These are phyloP conservation scores for Cyaniris semiargus DNA, from an alignment of 2,888 invertebrate genomes.

Conservation along the genomic window DNA sequence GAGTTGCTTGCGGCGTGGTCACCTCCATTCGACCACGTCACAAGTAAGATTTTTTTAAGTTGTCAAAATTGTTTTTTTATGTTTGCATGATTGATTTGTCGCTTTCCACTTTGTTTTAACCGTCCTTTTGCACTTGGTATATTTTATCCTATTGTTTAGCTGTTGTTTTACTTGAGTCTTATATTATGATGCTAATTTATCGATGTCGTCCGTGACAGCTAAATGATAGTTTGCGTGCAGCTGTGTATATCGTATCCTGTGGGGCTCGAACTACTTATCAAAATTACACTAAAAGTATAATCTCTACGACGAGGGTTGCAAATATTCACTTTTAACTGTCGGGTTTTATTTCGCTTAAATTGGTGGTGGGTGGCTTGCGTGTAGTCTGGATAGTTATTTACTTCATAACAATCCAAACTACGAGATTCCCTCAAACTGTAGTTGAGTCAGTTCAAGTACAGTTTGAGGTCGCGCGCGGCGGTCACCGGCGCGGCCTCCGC, in stretches of 20 bases:
- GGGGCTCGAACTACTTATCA: slow-evolving; percentile 64
- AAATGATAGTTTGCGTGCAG: slow-evolving; percentile 73
- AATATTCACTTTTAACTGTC: slow-evolving; percentile 57
- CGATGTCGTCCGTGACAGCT: slow-evolving; percentile 60
- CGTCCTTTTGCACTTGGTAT: slow-evolving; percentile 47
- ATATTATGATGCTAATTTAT: slow-evolving; percentile 43
- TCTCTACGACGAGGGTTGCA: slow-evolving; percentile 43
- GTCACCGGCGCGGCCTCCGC: slow-evolving; percentile 45
- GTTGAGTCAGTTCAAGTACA: slow-evolving; percentile 33
- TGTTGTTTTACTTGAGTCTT: slow-evolving; percentile 53
- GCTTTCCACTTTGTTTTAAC: slow-evolving; percentile 44
- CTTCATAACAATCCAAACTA: slow-evolving; percentile 48
- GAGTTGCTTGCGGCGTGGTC: slow-evolving; percentile 13
- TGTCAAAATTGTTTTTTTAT: slow-evolving; percentile 2
- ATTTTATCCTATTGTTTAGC: slow-evolving; percentile 61
- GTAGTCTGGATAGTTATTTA: slow-evolving; percentile 46
- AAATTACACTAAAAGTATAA: slow-evolving; percentile 46
- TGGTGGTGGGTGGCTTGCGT: slow-evolving; percentile 69
- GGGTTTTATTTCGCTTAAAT: slow-evolving; percentile 63
- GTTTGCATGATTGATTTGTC: slow-evolving; percentile 45
- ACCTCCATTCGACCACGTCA: background rate
- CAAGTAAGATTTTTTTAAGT: background rate
- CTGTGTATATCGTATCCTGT: slow-evolving; percentile 75
- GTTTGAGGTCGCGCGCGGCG: slow-evolving; percentile 56
- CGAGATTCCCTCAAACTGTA: slow-evolving; percentile 38